Evolutionary conservation across 2,113 vertebrate genomes (phyloP), one percentile per base, ranked within the genome.

Genomic region (Grammomys dolichurus): DNA sequence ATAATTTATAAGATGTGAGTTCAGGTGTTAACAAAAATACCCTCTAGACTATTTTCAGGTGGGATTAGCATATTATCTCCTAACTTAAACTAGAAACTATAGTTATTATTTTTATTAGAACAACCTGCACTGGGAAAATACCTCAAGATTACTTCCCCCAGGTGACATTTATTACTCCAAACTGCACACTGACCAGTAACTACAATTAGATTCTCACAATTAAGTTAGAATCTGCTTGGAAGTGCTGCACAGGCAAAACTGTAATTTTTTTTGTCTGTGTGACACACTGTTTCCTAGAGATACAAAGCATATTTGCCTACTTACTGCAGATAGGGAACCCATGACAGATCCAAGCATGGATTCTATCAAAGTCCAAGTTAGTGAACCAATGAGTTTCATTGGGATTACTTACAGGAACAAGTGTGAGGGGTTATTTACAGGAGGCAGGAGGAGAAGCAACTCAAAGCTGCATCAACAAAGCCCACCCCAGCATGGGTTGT

Each of bases 1-100:
- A 70, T 87, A 69, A 82, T 92, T 95, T 96, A 31, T 7, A 78
- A 93, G 87, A 93, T 58, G 31, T 63, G 63, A 92, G 10, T 6
- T 60, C 11, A 84, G 3, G 3, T 93, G 24, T 28, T 88, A 70
- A 92, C 7, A 81, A 81, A 89, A 73, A 76, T 87, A 22, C 4
- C 85, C 33, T 63, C 24, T 26, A 40, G 43, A 81, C 58, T 54
- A 9, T 73, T 69, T 82, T 87, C 43, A 20, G 65, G 26, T 82
- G 58, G 82, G 43, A 82, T 77, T 65, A 77, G 6, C 40, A 0
- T 36, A 56, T 76, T 82, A 19, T 48, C 65, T 5, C 26, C 31
- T 20, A 89, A 11, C 16, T 82, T 63, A 82, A 51, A 77, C 26
- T 67, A 84, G 60, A 94, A 92, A 70, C 40, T 33, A 84, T 11